Evolutionary conservation across 2,888 invertebrate genomes (phyloP).

Genomic region (Blera fallax): DNA sequence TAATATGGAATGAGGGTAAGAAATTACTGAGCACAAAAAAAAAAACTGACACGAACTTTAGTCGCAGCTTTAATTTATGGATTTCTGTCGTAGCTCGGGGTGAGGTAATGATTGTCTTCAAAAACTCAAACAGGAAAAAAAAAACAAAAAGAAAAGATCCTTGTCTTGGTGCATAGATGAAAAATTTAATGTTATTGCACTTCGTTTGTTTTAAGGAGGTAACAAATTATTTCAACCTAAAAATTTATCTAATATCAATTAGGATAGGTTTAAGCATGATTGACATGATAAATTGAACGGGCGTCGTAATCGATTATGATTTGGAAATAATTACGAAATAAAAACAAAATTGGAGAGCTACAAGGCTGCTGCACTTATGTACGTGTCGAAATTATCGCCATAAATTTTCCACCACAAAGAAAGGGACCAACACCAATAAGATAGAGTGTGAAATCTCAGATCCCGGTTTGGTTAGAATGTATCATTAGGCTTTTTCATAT

Average conservation of each 20-base stretch:
- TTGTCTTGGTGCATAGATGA: slow-evolving; percentile 8
- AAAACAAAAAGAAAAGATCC: not conserved
- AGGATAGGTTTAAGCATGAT: slow-evolving; percentile 29
- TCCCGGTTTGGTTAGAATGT: no score
- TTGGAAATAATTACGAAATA: no score
- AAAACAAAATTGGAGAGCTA: no score
- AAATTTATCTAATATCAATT: slow-evolving; percentile 47
- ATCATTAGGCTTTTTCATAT: no score
- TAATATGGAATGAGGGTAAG: slow-evolving; percentile 37
- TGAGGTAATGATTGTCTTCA: slow-evolving; percentile 20
- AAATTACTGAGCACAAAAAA: slow-evolving; percentile 6
- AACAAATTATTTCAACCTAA: slow-evolving; percentile 50
- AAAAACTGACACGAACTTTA: slow-evolving; percentile 47
- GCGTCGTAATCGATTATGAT: not conserved
- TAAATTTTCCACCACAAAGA: no score
- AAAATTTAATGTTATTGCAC: slow-evolving; percentile 41
- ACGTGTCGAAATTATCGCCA: no score
- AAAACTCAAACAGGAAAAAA: not conserved
- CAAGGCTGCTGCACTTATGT: no score
- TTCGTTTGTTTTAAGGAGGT: slow-evolving; percentile 18
- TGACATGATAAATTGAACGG: slow-evolving; percentile 42
- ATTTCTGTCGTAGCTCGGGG: slow-evolving; percentile 31
- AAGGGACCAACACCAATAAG: no score
- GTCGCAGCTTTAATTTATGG: slow-evolving; percentile 59
- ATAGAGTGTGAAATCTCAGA: no score